Evolutionary conservation across 2,113 vertebrate genomes (phyloP).

Genomic region (Capreolus pygargus): DNA sequence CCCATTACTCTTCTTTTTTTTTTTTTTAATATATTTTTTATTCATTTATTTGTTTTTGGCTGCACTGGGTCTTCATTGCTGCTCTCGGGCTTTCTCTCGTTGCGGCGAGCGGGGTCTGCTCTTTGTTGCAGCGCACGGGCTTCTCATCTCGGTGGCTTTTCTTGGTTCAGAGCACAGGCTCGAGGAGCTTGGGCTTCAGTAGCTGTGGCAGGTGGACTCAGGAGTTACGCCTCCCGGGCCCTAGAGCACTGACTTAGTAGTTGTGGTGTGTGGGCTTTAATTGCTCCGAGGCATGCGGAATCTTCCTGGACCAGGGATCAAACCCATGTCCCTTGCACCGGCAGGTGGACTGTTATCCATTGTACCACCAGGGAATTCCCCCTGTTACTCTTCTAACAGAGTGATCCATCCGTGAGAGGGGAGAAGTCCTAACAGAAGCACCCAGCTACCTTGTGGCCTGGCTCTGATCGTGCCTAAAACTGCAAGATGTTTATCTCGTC

Average conservation of each 20-base stretch:
- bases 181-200: not conserved
- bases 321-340: not conserved
- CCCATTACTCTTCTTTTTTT: not conserved
- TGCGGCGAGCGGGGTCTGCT: not conserved
- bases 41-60: not conserved
- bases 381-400: not conserved
- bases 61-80: not conserved
- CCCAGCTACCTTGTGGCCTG: accelerated
- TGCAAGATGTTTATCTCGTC: not conserved
- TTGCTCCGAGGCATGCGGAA: not conserved
- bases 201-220: not conserved
- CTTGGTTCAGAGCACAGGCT: not conserved
- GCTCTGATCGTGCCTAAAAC: not conserved
- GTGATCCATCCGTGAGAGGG: not conserved
- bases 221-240: accelerated
- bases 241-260: not conserved
- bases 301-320: not conserved
- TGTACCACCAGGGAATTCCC: not conserved
- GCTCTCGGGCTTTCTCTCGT: not conserved
- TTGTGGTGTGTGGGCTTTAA: not conserved
- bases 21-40: not conserved
- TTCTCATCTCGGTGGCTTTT: not conserved
- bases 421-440: not conserved
- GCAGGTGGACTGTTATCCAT: not conserved
- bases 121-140: not conserved